A percentile compares a stretch with the other conserved stretches of the same genome.
Evolutionary conservation across 2,888 invertebrate species (phyloP).

Genomic region (Drosophila prolongata): DNA sequence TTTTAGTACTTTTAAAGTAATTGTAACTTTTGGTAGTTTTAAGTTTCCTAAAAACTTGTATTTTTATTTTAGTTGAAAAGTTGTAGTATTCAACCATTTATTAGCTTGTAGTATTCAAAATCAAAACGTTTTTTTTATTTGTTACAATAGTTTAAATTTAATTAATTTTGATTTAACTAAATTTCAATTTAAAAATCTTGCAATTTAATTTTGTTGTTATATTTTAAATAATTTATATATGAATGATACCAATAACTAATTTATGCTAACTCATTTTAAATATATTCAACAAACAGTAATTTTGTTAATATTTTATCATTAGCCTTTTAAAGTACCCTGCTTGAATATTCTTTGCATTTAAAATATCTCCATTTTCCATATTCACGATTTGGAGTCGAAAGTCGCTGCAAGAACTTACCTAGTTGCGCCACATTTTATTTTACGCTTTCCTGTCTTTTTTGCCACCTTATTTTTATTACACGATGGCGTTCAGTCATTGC

Average conservation of each 20-base stretch:
- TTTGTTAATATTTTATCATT: not conserved
- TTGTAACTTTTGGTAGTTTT: slow-evolving; percentile 5
- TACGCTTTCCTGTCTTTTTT: slow-evolving; percentile 20
- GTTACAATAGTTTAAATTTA: no score
- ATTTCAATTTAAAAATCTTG: no score
- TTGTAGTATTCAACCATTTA: not conserved
- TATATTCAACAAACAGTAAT: no score
- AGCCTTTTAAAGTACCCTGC: no score
- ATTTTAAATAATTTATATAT: no score
- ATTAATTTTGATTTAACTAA: no score
- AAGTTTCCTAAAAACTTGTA: slow-evolving; percentile 1
- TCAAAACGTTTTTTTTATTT: no score
- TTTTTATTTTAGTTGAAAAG: not conserved
- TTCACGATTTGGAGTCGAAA: slow-evolving; percentile 14
- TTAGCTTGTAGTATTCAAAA: no score
- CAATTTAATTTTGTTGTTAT: no score
- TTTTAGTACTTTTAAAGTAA: not conserved
- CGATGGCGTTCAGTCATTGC: slow-evolving; percentile 65
- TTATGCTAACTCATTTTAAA: no score
- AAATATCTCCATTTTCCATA: slow-evolving; percentile 16
- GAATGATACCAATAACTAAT: no score
- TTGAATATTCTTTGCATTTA: slow-evolving; percentile 23
- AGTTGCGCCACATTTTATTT: slow-evolving; percentile 23
- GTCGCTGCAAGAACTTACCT: slow-evolving; percentile 29
- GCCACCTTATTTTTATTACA: slow-evolving; percentile 65